Evolutionary conservation across 1,140 invertebrate species (phyloP).

Genomic region (Caerostris extrusa): DNA sequence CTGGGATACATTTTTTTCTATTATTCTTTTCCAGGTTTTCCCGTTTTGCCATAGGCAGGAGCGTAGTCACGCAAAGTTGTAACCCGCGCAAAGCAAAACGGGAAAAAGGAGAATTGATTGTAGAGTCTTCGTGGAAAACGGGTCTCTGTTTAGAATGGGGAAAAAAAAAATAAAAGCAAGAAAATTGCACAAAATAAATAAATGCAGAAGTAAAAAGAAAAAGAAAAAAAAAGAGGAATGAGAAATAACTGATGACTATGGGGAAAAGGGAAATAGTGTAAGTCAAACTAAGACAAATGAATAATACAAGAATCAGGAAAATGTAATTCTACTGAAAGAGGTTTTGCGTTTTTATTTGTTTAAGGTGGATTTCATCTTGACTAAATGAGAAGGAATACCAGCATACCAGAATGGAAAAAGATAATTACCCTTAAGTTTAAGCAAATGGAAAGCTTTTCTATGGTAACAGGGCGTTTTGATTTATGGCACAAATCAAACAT

Average conservation of each 20-base stretch:
- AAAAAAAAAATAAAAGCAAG: background rate
- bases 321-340: constrained; percentile 1
- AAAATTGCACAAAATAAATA: background rate
- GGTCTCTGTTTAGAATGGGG: background rate
- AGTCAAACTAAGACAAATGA: constrained; percentile 33
- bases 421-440: constrained; percentile 15
- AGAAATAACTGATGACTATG: constrained; percentile 17
- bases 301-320: constrained; percentile 34
- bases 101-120: constrained; percentile 50
- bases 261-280: constrained; percentile 25
- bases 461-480: background rate
- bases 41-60: background rate
- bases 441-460: constrained; percentile 9
- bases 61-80: constrained; percentile 25
- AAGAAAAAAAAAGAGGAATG: background rate
- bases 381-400: background rate
- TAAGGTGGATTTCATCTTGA: background rate
- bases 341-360: background rate
- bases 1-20: background rate
- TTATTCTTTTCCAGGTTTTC: background rate
- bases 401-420: background rate
- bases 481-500: background rate
- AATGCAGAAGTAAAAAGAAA: background rate
- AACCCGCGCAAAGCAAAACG: background rate
- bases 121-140: background rate